Evolutionary conservation across 2,113 vertebrate genomes (phyloP).

Genomic region (Baryphthengus martii): DNA sequence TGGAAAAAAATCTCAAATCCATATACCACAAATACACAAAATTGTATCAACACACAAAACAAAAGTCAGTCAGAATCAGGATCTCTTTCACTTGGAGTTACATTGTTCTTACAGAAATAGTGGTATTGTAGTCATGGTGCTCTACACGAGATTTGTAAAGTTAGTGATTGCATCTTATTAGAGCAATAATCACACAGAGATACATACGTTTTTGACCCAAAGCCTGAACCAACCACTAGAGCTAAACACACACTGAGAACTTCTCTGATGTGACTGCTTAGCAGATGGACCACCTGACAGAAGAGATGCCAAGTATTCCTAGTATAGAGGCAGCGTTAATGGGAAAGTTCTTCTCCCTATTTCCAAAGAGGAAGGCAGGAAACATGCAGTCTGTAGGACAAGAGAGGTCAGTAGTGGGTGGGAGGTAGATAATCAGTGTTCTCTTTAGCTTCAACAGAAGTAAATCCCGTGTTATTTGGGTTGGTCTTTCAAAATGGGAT

Average conservation of each 20-base stretch:
- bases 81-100: background rate
- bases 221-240: background rate
- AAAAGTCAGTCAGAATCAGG: background rate
- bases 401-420: background rate
- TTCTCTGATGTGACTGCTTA: background rate
- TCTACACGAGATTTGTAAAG: background rate
- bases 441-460: background rate
- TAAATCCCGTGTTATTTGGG: background rate
- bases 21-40: background rate
- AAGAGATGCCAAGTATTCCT: background rate
- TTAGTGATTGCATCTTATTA: background rate
- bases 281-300: background rate
- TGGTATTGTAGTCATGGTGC: background rate
- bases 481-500: background rate
- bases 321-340: background rate
- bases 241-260: background rate
- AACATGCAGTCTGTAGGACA: background rate
- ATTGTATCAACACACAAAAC: background rate
- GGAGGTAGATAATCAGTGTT: background rate
- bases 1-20: background rate
- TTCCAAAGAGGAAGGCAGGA: background rate
- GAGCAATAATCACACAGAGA: background rate
- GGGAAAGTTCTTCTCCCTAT: background rate
- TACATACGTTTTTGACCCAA: background rate
- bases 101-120: background rate